Conservation (phyloP, 2,113 vertebrate genomes). For the Todiramphus saurophagus region DNA sequence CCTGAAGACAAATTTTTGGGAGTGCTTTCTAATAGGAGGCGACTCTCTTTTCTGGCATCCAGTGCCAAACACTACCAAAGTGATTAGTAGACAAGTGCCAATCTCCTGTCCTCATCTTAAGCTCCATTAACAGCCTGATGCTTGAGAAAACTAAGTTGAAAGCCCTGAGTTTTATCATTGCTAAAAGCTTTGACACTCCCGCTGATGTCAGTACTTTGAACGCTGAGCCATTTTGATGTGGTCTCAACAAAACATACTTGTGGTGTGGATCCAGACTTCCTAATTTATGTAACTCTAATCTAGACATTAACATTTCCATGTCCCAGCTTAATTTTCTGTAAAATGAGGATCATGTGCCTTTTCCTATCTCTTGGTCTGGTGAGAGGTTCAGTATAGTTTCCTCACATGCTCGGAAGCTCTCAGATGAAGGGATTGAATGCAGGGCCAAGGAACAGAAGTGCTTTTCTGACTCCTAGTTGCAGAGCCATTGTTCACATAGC, state of each 20-base stretch:
- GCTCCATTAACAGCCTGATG: neutral
- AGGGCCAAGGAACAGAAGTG: neutral
- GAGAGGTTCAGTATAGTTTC: neutral
- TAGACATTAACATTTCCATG: conserved; percentile 31
- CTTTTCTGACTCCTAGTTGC: neutral
- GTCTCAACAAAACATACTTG: conserved; percentile 45
- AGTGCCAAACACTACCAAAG: neutral
- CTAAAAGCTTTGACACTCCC: neutral
- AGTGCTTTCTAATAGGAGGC: neutral
- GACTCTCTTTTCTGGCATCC: neutral
- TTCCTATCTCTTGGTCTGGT: neutral
- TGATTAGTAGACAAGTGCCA: neutral
- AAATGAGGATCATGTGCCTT: neutral
- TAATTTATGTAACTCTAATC: conserved; percentile 47
- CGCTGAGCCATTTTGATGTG: conserved; percentile 34
- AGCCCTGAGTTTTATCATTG: neutral
- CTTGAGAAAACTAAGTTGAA: neutral
- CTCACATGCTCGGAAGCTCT: neutral
- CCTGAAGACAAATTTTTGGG: neutral
- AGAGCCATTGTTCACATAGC: neutral
- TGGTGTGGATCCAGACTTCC: conserved; percentile 37
- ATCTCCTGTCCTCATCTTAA: neutral
- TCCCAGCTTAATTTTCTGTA: conserved; percentile 7
- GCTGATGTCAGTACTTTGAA: conserved; percentile 30
- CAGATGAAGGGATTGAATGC: neutral